phyloP scores from a whole-genome alignment of 53 echinoderm and acorn worm genomes.

The Zoroaster sp. region DNA sequence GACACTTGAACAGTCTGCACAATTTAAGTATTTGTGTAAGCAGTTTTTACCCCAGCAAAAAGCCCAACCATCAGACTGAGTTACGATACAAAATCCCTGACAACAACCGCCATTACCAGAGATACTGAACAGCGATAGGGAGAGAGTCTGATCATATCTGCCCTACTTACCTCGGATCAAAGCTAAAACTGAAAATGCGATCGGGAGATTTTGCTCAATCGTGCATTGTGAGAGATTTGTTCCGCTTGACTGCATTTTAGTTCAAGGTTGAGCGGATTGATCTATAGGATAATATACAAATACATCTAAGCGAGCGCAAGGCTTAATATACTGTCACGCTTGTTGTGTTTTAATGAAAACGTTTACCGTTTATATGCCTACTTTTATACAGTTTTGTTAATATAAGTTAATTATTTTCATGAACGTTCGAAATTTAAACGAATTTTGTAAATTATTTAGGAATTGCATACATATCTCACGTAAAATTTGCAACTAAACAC shows the following conservation, averaged over 20 bases:
- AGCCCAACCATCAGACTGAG: background rate
- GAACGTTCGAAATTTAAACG: no score
- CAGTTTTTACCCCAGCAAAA: background rate
- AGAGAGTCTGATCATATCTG: background rate
- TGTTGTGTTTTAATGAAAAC: no score
- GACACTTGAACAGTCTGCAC: no score
- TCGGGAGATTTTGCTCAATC: background rate
- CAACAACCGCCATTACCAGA: background rate
- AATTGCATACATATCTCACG: no score
- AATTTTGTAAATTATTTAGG: no score
- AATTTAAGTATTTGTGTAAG: background rate
- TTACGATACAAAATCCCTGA: background rate
- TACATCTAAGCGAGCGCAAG: no score
- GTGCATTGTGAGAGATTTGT: background rate
- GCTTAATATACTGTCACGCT: no score
- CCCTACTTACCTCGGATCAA: background rate
- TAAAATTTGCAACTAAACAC: no score
- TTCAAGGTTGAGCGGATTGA: background rate
- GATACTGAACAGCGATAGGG: slow-evolving; percentile 3
- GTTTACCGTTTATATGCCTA: no score
- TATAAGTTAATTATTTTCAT: no score
- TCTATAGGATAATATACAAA: no score
- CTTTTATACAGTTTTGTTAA: no score
- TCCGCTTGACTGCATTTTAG: background rate
- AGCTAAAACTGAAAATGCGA: background rate